Conservation (phyloP, 92 coral and sea anemone genomes). For the Phymanthus crucifer region DNA sequence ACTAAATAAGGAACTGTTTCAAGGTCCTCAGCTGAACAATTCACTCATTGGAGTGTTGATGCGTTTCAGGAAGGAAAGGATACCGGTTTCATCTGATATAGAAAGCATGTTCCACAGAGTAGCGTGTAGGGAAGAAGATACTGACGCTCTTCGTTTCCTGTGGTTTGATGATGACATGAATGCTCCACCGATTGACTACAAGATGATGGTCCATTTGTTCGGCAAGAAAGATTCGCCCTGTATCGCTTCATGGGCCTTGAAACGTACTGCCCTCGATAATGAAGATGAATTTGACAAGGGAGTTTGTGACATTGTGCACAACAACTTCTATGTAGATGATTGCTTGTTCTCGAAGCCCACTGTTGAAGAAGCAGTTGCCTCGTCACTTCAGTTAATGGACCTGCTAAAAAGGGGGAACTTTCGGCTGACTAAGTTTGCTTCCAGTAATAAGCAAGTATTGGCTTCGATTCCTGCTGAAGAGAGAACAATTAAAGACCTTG, state of each 20-base stretch:
- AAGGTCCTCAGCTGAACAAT: constrained; percentile 56
- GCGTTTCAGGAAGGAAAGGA: constrained; percentile 51
- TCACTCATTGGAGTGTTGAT: constrained; percentile 44
- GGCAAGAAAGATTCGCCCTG: constrained; percentile 52
- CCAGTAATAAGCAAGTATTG: constrained; percentile 38
- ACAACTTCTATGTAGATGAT: constrained; percentile 49
- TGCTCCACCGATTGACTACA: constrained; percentile 48
- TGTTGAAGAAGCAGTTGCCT: constrained; percentile 22
- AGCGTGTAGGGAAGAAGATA: constrained; percentile 35
- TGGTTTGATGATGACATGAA: constrained; percentile 50
- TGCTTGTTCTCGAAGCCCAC: constrained; percentile 38
- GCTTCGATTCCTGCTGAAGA: constrained; percentile 49
- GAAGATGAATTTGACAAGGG: constrained; percentile 33
- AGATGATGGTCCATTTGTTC: constrained; percentile 53
- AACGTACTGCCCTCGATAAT: constrained; percentile 38
- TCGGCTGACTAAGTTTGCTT: constrained; percentile 51
- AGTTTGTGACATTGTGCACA: constrained; percentile 12
- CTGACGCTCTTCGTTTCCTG: constrained; percentile 43
- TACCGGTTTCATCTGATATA: constrained; percentile 55
- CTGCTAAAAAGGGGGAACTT: constrained; percentile 51
- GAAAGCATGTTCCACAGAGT: constrained; percentile 62
- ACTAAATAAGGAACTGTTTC: constrained; percentile 52
- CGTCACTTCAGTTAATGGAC: constrained; percentile 30
- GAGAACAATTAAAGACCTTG: constrained; percentile 43
- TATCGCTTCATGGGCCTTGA: constrained; percentile 39